These are phyloP conservation scores for Melanaphis sacchari DNA, from an alignment of 1,140 invertebrate genomes.

Conservation along the genomic window DNA sequence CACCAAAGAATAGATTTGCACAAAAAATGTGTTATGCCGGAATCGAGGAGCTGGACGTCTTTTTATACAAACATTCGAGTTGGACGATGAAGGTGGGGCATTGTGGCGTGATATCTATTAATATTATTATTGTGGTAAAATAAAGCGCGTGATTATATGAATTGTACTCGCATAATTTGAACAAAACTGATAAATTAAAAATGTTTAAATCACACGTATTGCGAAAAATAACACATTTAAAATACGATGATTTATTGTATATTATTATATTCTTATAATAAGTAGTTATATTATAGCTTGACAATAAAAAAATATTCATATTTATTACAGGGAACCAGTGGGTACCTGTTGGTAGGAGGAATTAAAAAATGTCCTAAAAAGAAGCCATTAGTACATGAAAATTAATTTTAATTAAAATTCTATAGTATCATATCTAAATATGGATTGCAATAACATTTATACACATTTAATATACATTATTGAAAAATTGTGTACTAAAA, in stretches of 20 bases:
- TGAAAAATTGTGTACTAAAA: too few relatives aligned
- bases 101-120: neutral
- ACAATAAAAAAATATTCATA: neutral
- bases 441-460: too few relatives aligned
- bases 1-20: slow-evolving; percentile 33
- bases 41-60: neutral
- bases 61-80: neutral
- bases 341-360: too few relatives aligned
- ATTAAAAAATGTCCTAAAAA: too few relatives aligned
- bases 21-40: slow-evolving; percentile 10
- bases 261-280: neutral
- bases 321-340: neutral
- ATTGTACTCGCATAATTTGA: neutral
- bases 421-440: too few relatives aligned
- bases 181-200: neutral
- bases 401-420: too few relatives aligned
- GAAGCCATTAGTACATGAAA: too few relatives aligned
- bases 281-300: neutral
- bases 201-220: neutral
- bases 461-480: too few relatives aligned
- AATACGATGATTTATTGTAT: neutral
- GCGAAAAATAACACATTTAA: too few relatives aligned
- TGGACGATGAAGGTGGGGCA: neutral
- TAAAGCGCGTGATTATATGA: neutral
- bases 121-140: neutral